Evolutionary conservation across 2,113 vertebrate species (phyloP).

Genomic region (Haliaeetus leucogaster): DNA sequence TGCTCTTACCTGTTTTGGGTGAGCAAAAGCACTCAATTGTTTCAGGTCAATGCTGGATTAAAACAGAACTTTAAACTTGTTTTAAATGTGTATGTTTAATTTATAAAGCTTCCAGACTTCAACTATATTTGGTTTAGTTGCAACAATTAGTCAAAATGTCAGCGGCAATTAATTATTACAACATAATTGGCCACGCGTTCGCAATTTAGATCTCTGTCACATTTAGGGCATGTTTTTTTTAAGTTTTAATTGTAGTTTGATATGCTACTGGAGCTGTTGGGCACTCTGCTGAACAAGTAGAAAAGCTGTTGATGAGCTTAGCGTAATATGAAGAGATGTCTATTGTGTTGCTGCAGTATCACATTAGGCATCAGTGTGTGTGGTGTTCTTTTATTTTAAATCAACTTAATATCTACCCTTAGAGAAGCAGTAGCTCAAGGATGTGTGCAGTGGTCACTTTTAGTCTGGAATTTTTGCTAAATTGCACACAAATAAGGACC

Average conservation of each 20-base stretch:
- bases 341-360: background rate
- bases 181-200: rapidly evolving
- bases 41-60: background rate
- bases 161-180: background rate
- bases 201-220: background rate
- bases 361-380: background rate
- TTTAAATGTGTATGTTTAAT: background rate
- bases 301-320: background rate
- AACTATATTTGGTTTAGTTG: background rate
- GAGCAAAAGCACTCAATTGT: background rate
- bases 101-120: background rate
- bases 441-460: background rate
- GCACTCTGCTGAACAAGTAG: background rate
- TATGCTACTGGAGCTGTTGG: background rate
- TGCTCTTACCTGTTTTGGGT: background rate
- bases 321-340: background rate
- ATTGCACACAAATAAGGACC: background rate
- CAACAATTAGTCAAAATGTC: background rate
- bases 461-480: background rate
- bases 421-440: background rate
- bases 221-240: background rate
- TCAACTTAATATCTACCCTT: background rate
- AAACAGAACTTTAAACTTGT: background rate
- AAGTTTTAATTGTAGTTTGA: background rate
- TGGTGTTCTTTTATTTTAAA: background rate